Percentiles rank a stretch among this genome's conserved stretches.
phyloP scores from a whole-genome alignment of 2,113 vertebrate genomes.

The Heterotis niloticus region DNA sequence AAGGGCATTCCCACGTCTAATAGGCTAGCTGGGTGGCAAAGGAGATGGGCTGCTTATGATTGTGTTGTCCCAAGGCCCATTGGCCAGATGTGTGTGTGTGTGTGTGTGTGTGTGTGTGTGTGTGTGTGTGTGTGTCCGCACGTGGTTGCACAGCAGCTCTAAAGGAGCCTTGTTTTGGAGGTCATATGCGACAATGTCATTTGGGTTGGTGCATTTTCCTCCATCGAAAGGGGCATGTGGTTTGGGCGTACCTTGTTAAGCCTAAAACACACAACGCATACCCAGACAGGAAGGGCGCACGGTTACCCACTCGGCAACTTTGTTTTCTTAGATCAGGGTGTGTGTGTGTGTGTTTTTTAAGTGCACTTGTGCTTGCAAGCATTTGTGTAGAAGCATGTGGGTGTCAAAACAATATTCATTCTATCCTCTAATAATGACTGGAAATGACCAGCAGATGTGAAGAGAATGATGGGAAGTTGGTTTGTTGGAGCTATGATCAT shows the following conservation, averaged over 20 bases:
- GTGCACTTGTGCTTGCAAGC: neutral
- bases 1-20: no score
- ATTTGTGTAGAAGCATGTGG: neutral
- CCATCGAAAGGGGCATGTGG: no score
- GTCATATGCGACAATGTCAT: no score
- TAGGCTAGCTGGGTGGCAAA: no score
- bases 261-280: no score
- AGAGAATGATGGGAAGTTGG: neutral
- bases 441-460: neutral
- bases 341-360: neutral
- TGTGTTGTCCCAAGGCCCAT: neutral
- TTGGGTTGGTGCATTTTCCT: no score
- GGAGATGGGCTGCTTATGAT: no score
- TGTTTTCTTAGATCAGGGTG: neutral
- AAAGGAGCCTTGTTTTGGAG: no score
- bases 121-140: neutral
- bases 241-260: no score
- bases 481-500: neutral
- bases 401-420: neutral
- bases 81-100: no score
- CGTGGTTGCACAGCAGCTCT: no score
- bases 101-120: neutral
- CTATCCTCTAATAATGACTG: neutral
- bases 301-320: neutral
- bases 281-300: no score